Evolutionary conservation across 1,140 invertebrate species (phyloP), one percentile per base, ranked within the genome.

Genomic region (Eueides isabella): DNA sequence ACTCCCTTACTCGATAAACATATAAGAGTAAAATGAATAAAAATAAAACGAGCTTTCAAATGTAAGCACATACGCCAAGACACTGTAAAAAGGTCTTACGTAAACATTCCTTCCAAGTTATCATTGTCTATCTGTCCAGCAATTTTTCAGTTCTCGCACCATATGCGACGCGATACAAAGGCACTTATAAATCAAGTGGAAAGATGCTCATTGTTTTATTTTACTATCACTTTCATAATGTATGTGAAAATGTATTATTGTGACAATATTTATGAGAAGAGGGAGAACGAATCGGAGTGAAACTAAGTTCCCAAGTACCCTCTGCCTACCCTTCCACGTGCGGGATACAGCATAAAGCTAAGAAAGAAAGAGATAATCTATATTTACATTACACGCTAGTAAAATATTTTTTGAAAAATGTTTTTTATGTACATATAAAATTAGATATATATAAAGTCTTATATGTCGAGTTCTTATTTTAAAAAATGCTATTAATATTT

Each of bases 121-220:
- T 65, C 48, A 61, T 75, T 66, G 63, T 67, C 61, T 28, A 75
- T 75, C 63, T 71, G 74, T 75, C 30, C 61, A 55, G 19, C 64
- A 75, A 67, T 71, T 71, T 71, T 48, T 67, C 74, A 75, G 63
- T 71, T 70, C 70, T 71, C 64, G 63, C 68, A 41, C 73, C 71
- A 74, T 74, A 68, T 74, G 65, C 65, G 72, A 26, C 35, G 65
- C 61, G 48, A 75, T 44, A 71, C 62, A 67, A 75, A 38, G 66
- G 67, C 44, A 14, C 31, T 48, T 38, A 62, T 69, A 69, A 35
- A 69, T 69, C 48, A 69, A 67, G 16, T 0, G 19, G 44, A 48
- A 67, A 67, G 66, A 67, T 41, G 48, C 19, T 23, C 19, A 7
- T n/a, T 55, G 44, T 23, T 19, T 55, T 55, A 55, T 55, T 55